These are phyloP conservation scores for Oikopleura dioica DNA, from an alignment of 23 tunicate genomes.

Conservation along the genomic window DNA sequence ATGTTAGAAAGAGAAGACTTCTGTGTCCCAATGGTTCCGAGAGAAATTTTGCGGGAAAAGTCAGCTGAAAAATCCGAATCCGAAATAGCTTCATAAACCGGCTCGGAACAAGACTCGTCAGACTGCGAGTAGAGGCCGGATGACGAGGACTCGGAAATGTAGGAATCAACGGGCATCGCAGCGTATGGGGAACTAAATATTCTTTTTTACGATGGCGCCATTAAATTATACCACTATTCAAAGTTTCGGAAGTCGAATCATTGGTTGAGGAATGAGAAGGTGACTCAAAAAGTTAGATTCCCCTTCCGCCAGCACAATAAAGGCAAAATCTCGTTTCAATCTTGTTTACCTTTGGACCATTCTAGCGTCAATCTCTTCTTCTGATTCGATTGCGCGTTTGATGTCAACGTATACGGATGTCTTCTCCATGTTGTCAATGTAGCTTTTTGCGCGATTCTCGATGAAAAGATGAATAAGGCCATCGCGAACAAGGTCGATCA, in stretches of 20 bases:
- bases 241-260: not conserved
- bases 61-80: not conserved
- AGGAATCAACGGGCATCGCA: not conserved
- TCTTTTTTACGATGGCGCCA: not conserved
- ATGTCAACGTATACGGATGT: slow-evolving; percentile 30
- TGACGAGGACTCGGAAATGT: not conserved
- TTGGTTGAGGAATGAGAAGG: too few relatives aligned
- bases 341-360: not conserved
- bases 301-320: not conserved
- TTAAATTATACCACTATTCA: not conserved
- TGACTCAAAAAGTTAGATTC: not conserved
- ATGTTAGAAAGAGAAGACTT: not conserved
- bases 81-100: not conserved
- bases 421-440: slow-evolving; percentile 42
- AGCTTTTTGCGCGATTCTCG: slow-evolving; percentile 44
- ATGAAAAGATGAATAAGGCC: slow-evolving; percentile 76
- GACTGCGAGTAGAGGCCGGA: not conserved
- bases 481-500: slow-evolving; percentile 52
- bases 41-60: not conserved
- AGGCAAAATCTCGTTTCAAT: not conserved
- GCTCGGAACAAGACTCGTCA: too few relatives aligned
- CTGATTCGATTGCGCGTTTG: not conserved
- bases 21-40: too few relatives aligned
- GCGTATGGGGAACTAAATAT: not conserved
- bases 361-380: not conserved